Evolutionary conservation across 2,888 invertebrate genomes (phyloP).

Genomic region (Tubulanus polymorphus): DNA sequence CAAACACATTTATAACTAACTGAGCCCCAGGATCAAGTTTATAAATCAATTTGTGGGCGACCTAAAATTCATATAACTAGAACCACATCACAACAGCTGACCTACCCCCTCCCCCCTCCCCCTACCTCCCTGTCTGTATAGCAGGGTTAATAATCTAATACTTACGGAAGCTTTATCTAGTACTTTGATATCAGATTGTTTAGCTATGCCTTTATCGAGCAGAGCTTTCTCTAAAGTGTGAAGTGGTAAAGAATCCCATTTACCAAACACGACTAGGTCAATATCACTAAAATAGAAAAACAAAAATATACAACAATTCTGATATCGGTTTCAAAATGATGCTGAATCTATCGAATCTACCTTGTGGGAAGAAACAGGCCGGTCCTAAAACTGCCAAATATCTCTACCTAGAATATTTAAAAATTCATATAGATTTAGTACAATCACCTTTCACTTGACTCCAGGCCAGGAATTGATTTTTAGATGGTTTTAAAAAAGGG

Average conservation of each 20-base stretch:
- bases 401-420: slow-evolving; percentile 68
- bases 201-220: slow-evolving; percentile 82
- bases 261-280: slow-evolving; percentile 68
- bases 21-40: background rate
- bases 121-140: no score
- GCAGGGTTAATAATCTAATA: slow-evolving; percentile 18
- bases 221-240: slow-evolving; percentile 88
- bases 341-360: slow-evolving; percentile 49
- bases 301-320: background rate
- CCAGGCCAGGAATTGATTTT: no score
- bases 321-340: background rate
- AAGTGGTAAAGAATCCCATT: slow-evolving; percentile 87
- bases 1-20: background rate
- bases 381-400: slow-evolving; percentile 96
- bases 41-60: background rate
- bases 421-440: no score
- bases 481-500: no score
- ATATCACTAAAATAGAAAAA: slow-evolving; percentile 62
- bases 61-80: background rate
- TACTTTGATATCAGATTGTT: slow-evolving; percentile 77
- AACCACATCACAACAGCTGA: background rate
- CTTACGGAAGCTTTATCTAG: slow-evolving; percentile 90
- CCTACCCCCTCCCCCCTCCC: no score
- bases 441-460: no score
- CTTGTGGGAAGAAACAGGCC: slow-evolving; percentile 97